These are phyloP conservation scores for Siniperca undulata DNA, from an alignment of 2,797 vertebrate genomes.

Conservation along the genomic window DNA sequence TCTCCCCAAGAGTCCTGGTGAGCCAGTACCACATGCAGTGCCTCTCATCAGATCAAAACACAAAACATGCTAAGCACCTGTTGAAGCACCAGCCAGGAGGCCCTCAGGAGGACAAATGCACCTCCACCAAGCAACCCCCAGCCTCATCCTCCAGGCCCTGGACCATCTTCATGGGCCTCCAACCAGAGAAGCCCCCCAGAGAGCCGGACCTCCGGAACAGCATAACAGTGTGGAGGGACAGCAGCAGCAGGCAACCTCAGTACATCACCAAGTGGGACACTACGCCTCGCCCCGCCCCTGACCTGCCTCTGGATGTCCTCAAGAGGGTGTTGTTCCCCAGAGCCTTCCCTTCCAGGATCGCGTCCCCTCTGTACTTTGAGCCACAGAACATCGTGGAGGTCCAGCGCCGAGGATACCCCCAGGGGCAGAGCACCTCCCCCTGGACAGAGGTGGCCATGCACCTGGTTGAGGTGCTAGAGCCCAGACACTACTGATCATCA, in stretches of 20 bases:
- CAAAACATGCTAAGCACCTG: background rate
- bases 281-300: constrained; percentile 43
- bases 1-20: constrained; percentile 9
- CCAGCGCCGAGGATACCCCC: constrained; percentile 48
- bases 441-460: constrained; percentile 85
- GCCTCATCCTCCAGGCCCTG: constrained; percentile 47
- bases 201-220: constrained; percentile 67
- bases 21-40: constrained; percentile 66
- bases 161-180: constrained; percentile 61
- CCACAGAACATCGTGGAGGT: constrained; percentile 64
- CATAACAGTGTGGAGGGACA: constrained; percentile 58
- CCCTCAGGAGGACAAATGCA: constrained; percentile 22
- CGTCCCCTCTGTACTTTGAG: constrained; percentile 51
- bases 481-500: constrained; percentile 70
- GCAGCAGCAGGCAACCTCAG: constrained; percentile 16
- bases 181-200: constrained; percentile 31
- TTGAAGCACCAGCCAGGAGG: background rate
- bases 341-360: constrained; percentile 72
- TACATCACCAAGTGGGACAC: constrained; percentile 69
- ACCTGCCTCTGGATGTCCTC: constrained; percentile 74
- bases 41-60: constrained; percentile 31
- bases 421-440: constrained; percentile 55
- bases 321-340: constrained; percentile 78
- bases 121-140: constrained; percentile 27
- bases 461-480: constrained; percentile 75